A percentile compares a stretch with the other conserved stretches of the same genome.
Conservation (phyloP, 64 coral and sea anemone species). For the Porites australiensis region DNA sequence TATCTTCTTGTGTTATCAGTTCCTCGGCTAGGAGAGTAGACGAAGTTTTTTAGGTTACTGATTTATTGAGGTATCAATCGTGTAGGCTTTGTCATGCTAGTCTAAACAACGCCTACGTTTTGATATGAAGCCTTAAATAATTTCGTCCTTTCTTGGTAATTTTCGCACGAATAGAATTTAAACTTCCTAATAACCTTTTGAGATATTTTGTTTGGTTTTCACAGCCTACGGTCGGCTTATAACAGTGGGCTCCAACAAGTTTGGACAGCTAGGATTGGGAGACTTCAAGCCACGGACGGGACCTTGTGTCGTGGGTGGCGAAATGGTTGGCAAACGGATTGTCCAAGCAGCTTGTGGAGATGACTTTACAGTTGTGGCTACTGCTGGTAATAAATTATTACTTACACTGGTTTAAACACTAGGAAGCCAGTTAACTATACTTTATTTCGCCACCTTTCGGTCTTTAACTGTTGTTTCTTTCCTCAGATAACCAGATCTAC, state of each 20-base stretch:
- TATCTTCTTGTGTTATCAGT: no score
- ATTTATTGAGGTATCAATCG: no score
- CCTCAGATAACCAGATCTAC: constrained; percentile 89
- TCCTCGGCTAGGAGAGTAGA: no score
- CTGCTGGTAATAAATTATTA: constrained; percentile 65
- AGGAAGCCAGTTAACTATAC: not conserved
- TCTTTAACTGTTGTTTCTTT: not conserved
- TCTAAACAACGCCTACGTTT: no score
- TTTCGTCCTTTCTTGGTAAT: no score
- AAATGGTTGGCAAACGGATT: constrained; percentile 89
- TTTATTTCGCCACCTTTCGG: not conserved
- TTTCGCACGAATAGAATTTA: no score
- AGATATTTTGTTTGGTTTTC: not conserved
- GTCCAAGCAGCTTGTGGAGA: constrained; percentile 90
- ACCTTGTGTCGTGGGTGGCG: constrained; percentile 81
- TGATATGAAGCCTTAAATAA: no score
- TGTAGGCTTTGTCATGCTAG: no score
- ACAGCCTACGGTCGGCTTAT: constrained; percentile 86
- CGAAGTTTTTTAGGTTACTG: no score
- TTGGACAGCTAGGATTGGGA: constrained; percentile 86
- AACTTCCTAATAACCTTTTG: not conserved
- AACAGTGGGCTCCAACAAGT: constrained; percentile 93
- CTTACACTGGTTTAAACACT: not conserved
- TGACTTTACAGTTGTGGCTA: constrained; percentile 94
- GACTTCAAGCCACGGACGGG: constrained; percentile 88